A percentile compares a stretch with the other conserved stretches of the same genome.
These are phyloP conservation scores for Percopsis transmontana DNA, from an alignment of 2,113 vertebrate genomes.

Conservation along the genomic window DNA sequence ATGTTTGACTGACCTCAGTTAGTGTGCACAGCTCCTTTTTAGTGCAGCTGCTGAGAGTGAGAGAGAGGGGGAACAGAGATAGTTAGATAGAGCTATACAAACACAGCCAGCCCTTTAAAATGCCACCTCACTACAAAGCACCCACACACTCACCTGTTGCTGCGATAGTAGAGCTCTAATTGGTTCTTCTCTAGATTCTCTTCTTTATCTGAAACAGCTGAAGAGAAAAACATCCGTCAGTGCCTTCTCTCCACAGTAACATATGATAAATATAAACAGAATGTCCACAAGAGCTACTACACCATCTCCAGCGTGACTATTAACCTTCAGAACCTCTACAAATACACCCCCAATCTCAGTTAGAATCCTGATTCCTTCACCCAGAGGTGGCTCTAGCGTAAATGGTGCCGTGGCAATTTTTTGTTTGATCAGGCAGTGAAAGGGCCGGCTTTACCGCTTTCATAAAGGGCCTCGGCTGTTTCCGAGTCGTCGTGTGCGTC, in stretches of 20 bases:
- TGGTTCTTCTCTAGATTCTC: constrained; percentile 74
- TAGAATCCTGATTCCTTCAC: too few relatives aligned
- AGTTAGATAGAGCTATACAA: not conserved
- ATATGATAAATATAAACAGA: not conserved
- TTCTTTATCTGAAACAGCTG: constrained; percentile 67
- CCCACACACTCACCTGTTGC: constrained; percentile 56
- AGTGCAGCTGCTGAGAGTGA: constrained; percentile 67
- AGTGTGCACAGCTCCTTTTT: constrained; percentile 78
- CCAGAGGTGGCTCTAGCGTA: too few relatives aligned
- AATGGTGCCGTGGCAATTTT: too few relatives aligned
- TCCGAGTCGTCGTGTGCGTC: constrained; percentile 81
- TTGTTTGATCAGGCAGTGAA: not conserved
- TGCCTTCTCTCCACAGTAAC: not conserved
- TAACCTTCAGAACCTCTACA: too few relatives aligned
- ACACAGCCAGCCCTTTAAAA: not conserved
- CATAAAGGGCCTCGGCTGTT: constrained; percentile 61
- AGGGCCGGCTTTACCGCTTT: constrained; percentile 35
- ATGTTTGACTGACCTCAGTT: constrained; percentile 79
- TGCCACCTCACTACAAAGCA: constrained; percentile 2
- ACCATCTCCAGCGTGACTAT: not conserved
- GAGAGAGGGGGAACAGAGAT: constrained; percentile 1
- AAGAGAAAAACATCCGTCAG: constrained; percentile 11
- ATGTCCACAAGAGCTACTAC: not conserved
- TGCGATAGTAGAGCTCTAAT: constrained; percentile 67
- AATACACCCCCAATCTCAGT: too few relatives aligned